Evolutionary conservation across 2,113 vertebrate genomes (phyloP).

Genomic region (Scomber colias): DNA sequence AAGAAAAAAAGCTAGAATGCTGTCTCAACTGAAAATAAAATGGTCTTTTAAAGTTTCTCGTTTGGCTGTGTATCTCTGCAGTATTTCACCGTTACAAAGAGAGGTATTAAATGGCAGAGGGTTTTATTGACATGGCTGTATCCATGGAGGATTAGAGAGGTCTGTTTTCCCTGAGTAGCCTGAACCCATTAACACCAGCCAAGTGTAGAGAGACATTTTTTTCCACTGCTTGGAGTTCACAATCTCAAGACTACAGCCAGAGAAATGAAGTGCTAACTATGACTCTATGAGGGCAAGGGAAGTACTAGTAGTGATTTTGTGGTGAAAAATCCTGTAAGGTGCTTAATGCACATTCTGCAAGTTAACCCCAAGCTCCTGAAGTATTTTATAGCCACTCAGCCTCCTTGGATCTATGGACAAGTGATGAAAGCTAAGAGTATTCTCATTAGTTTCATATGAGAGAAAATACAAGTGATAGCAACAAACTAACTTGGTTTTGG

Average conservation of each 20-base stretch:
- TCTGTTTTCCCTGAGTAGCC: conserved; percentile 71
- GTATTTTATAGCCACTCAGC: conserved; percentile 2
- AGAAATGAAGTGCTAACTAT: conserved; percentile 23
- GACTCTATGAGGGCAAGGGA: conserved; percentile 9
- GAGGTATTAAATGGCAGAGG: conserved; percentile 62
- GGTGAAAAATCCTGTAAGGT: conserved; percentile 11
- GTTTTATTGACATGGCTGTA: conserved; percentile 77
- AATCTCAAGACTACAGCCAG: conserved; percentile 19
- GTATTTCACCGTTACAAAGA: conserved; percentile 69
- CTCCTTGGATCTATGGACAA: neutral
- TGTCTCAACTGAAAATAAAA: conserved; percentile 57
- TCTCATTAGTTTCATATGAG: neutral
- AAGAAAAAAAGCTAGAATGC: conserved; percentile 11
- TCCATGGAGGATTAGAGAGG: conserved; percentile 69
- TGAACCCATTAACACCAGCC: conserved; percentile 74
- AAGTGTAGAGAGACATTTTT: conserved; percentile 57
- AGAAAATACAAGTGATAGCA: conserved; percentile 8
- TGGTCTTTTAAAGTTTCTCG: conserved; percentile 52
- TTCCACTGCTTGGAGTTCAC: conserved; percentile 49
- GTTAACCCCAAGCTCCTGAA: neutral
- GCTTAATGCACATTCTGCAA: conserved; percentile 8
- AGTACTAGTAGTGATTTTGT: conserved; percentile 24
- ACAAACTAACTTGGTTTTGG: conserved; percentile 5
- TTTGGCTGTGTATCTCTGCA: conserved; percentile 55
- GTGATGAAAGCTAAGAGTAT: neutral